phyloP scores from a whole-genome alignment of 2,888 invertebrate species.

The Morpho deidamia region DNA sequence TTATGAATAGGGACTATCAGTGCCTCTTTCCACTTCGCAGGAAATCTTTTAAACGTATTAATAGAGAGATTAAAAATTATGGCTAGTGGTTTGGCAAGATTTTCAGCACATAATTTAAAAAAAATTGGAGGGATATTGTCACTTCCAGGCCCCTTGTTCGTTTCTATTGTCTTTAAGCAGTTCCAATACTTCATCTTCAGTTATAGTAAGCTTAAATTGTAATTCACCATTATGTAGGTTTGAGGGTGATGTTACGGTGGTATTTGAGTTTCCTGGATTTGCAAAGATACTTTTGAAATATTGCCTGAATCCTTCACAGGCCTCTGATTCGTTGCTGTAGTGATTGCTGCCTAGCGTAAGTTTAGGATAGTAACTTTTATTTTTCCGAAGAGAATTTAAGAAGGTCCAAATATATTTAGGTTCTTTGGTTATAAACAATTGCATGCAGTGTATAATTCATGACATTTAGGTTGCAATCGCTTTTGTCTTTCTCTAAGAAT shows the following conservation, averaged over 20 bases:
- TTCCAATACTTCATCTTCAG: neutral
- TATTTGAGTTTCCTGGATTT: neutral
- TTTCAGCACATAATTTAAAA: slow-evolving; percentile 2
- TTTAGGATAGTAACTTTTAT: slow-evolving; percentile 1
- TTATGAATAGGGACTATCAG: slow-evolving; percentile 12
- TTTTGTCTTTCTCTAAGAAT: neutral
- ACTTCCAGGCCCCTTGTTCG: too few relatives aligned
- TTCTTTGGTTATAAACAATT: neutral
- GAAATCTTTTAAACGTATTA: slow-evolving; percentile 1
- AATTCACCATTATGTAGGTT: neutral
- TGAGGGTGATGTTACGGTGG: neutral
- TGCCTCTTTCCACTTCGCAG: slow-evolving; percentile 8
- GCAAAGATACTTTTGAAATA: slow-evolving; percentile 6
- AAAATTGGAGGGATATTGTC: slow-evolving; percentile 9
- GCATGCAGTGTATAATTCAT: neutral
- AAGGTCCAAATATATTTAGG: too few relatives aligned
- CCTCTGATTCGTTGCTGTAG: neutral
- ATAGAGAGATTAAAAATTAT: neutral
- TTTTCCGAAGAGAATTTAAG: too few relatives aligned
- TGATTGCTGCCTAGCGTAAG: neutral
- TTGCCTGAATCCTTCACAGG: slow-evolving; percentile 3
- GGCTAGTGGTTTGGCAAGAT: slow-evolving; percentile 1
- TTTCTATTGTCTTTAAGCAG: neutral
- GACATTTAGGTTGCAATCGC: neutral
- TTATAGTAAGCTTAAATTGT: neutral